Evolutionary conservation across 35 echinoderm and acorn worm species (phyloP).

Genomic region (Heliocidaris erythrogramma): DNA sequence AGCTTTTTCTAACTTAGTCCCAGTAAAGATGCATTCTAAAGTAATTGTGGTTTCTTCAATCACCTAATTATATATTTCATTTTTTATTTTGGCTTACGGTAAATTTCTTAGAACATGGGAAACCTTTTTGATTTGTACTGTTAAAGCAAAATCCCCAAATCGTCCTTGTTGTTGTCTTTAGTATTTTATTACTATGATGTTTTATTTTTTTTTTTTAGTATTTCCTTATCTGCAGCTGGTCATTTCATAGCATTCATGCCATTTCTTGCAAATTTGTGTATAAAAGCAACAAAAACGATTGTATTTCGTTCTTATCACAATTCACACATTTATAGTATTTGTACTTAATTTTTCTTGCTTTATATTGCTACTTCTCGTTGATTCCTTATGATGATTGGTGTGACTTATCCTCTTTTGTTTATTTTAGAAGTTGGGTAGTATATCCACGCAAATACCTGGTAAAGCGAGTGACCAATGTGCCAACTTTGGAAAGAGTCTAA

Average conservation of each 20-base stretch:
- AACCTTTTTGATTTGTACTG: too few relatives aligned
- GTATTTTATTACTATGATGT: neutral
- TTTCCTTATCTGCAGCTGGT: conserved; percentile 30
- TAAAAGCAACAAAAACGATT: neutral
- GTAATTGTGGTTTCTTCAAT: neutral
- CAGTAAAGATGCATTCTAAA: neutral
- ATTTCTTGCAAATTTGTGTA: conserved; percentile 36
- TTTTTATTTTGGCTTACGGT: too few relatives aligned
- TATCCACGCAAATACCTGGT: neutral
- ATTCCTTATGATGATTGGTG: neutral
- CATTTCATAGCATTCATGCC: conserved; percentile 43
- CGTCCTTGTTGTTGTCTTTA: too few relatives aligned
- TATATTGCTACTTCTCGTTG: neutral
- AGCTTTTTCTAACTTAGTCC: neutral
- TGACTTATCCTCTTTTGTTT: neutral
- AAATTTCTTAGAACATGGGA: too few relatives aligned
- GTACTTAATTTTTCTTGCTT: neutral
- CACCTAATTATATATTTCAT: too few relatives aligned
- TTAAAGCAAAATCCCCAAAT: too few relatives aligned
- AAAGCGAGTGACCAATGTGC: neutral
- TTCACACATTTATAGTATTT: conserved; percentile 5
- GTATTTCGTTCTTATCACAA: neutral
- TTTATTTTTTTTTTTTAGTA: neutral
- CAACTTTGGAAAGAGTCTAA: neutral
- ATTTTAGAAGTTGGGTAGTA: neutral